Percentiles rank a stretch among this genome's conserved stretches.
Evolutionary conservation across 2,113 vertebrate genomes (phyloP).

Genomic region (Nycticryphes semicollaris): DNA sequence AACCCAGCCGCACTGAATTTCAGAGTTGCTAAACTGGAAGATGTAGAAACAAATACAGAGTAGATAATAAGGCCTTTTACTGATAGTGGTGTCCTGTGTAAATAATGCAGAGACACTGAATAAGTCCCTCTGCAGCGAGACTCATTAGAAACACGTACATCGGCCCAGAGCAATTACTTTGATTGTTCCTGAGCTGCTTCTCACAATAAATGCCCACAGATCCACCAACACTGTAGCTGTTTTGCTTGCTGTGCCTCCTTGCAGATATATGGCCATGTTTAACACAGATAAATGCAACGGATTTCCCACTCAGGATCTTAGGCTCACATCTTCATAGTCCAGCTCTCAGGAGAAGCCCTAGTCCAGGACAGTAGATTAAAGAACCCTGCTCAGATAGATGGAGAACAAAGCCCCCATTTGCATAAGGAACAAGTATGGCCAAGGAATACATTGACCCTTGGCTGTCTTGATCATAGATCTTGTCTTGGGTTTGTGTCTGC

Average conservation of each 20-base stretch:
- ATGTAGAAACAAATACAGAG: slow-evolving; percentile 48
- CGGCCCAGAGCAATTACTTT: slow-evolving; percentile 52
- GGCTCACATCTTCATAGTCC: rapidly evolving
- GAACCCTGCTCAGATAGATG: neutral
- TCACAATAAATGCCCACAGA: slow-evolving; percentile 2
- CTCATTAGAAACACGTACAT: slow-evolving; percentile 38
- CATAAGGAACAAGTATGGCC: neutral
- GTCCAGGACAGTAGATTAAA: neutral
- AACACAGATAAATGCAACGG: neutral
- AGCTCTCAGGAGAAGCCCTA: neutral
- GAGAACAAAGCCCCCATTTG: neutral
- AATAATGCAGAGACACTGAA: slow-evolving; percentile 16
- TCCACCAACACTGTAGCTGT: neutral
- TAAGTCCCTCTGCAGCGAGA: slow-evolving; percentile 14
- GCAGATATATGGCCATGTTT: neutral
- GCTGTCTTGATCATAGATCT: neutral
- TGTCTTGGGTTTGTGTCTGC: neutral
- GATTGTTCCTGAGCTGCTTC: slow-evolving; percentile 44
- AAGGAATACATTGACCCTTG: neutral
- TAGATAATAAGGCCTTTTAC: slow-evolving; percentile 52
- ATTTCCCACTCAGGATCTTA: neutral
- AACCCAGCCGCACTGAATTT: neutral
- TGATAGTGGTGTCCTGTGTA: slow-evolving; percentile 56
- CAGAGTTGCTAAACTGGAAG: slow-evolving; percentile 38
- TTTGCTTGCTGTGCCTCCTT: neutral